Percentiles rank a stretch among this genome's conserved stretches.
Conservation (phyloP, 1,140 invertebrate genomes). For the Drosophila mayri region DNA sequence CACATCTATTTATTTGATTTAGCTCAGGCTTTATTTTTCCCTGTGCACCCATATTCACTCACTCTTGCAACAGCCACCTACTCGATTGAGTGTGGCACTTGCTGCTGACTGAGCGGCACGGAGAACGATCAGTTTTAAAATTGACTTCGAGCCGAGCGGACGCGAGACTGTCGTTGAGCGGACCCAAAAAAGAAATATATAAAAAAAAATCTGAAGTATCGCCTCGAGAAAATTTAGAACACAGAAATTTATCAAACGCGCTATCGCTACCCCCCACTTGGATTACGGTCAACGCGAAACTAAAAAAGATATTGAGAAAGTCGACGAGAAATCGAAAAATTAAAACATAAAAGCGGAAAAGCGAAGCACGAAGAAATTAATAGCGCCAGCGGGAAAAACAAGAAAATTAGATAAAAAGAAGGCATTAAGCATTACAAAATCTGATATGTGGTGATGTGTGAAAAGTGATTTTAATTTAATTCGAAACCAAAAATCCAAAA, state of each 20-base stretch:
- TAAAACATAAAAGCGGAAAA: slow-evolving; percentile 24
- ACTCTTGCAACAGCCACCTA: slow-evolving; percentile 3
- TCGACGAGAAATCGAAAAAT: slow-evolving; percentile 22
- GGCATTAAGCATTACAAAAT: slow-evolving; percentile 42
- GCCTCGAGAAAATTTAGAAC: slow-evolving; percentile 61
- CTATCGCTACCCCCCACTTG: slow-evolving; percentile 74
- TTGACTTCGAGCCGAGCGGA: slow-evolving; percentile 76
- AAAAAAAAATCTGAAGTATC: slow-evolving; percentile 45
- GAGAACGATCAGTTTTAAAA: slow-evolving; percentile 78
- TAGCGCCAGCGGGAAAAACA: slow-evolving; percentile 30
- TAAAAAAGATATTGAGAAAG: slow-evolving; percentile 41
- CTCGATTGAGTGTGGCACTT: slow-evolving; percentile 57
- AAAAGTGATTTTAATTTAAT: slow-evolving; percentile 51
- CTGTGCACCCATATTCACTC: slow-evolving; percentile 15
- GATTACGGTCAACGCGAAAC: slow-evolving; percentile 80
- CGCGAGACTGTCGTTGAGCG: slow-evolving; percentile 61
- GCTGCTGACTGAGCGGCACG: slow-evolving; percentile 50
- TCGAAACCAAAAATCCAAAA: slow-evolving; percentile 45
- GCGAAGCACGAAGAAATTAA: slow-evolving; percentile 21
- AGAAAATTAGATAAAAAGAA: slow-evolving; percentile 44
- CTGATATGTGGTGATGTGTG: slow-evolving; percentile 58
- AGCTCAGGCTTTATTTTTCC: neutral
- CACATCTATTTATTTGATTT: neutral
- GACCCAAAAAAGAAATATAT: slow-evolving; percentile 22
- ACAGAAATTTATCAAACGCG: slow-evolving; percentile 52